phyloP scores from a whole-genome alignment of 2,888 invertebrate species.

The Onthophagus sagittarius region DNA sequence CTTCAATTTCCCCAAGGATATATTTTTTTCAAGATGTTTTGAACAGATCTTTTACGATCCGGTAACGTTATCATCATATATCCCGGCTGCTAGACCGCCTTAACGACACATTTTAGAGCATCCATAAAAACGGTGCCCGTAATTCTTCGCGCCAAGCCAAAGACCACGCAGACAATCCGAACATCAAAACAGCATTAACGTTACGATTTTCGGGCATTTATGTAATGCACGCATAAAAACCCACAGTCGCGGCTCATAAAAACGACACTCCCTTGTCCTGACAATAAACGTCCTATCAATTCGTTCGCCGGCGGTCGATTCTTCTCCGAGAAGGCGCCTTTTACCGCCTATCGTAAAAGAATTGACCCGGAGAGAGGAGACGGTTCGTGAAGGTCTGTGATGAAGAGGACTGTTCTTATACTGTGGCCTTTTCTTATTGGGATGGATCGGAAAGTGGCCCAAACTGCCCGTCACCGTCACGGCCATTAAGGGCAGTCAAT shows the following conservation, averaged over 20 bases:
- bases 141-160: neutral
- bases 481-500: constrained; percentile 9
- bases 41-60: neutral
- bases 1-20: neutral
- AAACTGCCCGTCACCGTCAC: neutral
- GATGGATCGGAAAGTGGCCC: neutral
- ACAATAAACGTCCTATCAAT: neutral
- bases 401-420: too few species aligned
- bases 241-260: neutral
- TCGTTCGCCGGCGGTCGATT: neutral
- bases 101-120: neutral
- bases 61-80: neutral
- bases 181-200: neutral
- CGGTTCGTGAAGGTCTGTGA: neutral
- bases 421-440: neutral
- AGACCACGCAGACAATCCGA: neutral
- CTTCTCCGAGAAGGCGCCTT: neutral
- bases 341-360: neutral
- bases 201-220: neutral
- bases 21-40: neutral
- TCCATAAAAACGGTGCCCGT: neutral
- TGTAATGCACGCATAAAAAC: neutral
- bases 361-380: neutral
- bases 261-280: neutral
- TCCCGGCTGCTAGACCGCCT: neutral